Conservation (phyloP, 2,888 invertebrate species). For the Campopleginae sp. region DNA sequence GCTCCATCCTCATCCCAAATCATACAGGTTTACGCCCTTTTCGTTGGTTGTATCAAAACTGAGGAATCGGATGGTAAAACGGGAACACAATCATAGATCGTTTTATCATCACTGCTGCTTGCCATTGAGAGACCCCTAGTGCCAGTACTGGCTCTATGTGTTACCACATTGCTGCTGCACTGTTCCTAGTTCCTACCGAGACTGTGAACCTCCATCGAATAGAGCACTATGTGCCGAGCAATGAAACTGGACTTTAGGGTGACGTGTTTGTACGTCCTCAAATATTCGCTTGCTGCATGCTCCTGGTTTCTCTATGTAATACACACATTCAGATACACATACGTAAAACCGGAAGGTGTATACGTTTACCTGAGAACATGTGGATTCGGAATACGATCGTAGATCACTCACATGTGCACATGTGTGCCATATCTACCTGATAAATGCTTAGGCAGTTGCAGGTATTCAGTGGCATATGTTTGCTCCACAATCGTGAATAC, state of each 20-base stretch:
- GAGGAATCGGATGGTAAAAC: conserved; percentile 41
- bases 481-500: background rate
- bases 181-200: conserved; percentile 12
- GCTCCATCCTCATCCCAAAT: background rate
- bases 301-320: conserved; percentile 16
- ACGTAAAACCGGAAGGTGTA: background rate
- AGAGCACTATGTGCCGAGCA: conserved; percentile 9
- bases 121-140: conserved; percentile 46
- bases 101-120: conserved; percentile 64
- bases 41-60: conserved; percentile 23
- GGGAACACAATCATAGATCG: conserved; percentile 65
- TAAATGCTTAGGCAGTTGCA: conserved; percentile 5
- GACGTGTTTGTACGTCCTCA: conserved; percentile 45
- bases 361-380: conserved; percentile 10
- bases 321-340: background rate
- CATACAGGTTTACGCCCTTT: conserved; percentile 16
- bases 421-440: conserved; percentile 20
- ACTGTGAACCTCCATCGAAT: conserved; percentile 33
- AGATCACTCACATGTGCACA: conserved; percentile 54
- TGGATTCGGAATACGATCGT: conserved; percentile 36
- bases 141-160: conserved; percentile 5
- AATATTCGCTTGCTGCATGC: conserved; percentile 55
- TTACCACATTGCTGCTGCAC: conserved; percentile 23
- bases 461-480: conserved; percentile 15
- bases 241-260: conserved; percentile 24